Conservation (phyloP, 2,113 vertebrate genomes). For the Sclerurus mexicanus region DNA sequence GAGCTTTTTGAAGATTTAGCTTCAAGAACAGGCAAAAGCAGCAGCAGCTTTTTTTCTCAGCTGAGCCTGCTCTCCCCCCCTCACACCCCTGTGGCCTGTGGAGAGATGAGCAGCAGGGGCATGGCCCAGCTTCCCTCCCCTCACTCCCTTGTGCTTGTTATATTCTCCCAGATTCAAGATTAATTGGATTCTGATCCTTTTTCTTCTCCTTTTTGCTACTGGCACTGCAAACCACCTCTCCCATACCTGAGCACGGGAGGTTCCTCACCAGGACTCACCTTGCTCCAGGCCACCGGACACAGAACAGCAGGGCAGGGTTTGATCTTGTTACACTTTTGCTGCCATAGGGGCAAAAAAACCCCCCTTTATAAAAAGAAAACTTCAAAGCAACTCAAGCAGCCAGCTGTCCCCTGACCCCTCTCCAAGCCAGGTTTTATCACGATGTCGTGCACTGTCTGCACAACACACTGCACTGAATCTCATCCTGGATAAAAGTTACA, state of each 20-base stretch:
- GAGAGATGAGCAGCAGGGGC: fast-evolving
- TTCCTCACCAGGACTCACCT: not conserved
- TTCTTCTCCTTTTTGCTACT: not conserved
- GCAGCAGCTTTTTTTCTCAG: not conserved
- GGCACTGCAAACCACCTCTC: not conserved
- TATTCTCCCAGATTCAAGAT: not conserved
- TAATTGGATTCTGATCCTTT: not conserved
- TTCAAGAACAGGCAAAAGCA: not conserved
- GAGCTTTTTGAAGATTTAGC: not conserved
- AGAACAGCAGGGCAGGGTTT: not conserved
- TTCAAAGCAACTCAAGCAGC: not conserved
- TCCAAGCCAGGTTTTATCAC: not conserved
- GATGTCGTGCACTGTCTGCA: not conserved
- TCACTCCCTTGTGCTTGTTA: not conserved
- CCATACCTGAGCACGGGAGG: not conserved
- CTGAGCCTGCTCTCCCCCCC: not conserved
- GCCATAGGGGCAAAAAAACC: not conserved
- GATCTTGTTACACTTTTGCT: not conserved
- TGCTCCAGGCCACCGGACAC: not conserved
- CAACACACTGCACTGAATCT: not conserved
- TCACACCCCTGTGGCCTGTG: not conserved
- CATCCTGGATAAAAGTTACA: not conserved
- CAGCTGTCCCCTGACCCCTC: not conserved
- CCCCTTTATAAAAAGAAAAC: not conserved
- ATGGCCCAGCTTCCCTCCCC: not conserved